Base-by-base conservation (phyloP, 1,140 invertebrate genomes). In the Musca domestica region DNA sequence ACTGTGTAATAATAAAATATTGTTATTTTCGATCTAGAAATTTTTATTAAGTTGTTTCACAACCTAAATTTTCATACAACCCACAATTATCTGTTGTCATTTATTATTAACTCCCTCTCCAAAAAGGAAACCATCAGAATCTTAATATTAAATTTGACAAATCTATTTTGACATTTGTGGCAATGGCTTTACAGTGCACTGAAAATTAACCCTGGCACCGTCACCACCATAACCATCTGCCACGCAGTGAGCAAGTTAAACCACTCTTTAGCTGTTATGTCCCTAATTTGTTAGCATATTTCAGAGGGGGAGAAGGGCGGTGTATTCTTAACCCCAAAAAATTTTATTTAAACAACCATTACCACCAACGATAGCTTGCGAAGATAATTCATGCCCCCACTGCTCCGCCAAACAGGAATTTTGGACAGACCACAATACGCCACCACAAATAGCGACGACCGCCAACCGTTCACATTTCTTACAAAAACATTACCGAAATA, bases 121-220 rank as follows among this genome's bases (percentile, higher is more conserved):
- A 61, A 61, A n/a, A n/a, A n/a, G n/a, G n/a, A n/a, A 23, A 6
- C 17, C 27, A 34, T 34, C 34, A 5, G 27, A 7, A 61, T 27
- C 56, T 61, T 64, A 64, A 64, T 64, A 64, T 47, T n/a, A 49
- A 68, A 65, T 64, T 65, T 68, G 61, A 49, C 61, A 68, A 68
- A 68, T 54, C 49, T 68, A 63, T 68, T 68, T 54, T 68, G 67
- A 65, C 67, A 68, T 63, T 51, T 58, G 58, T 34, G 20, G n/a
- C 41, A 19, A 61, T 27, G 34, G 56, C 34, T 34, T 10, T 2
- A 19, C 4, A 10, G 48, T 9, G 20, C 19, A 51, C n/a, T 20
- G 17, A 51, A 17, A 51, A 17, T 20, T 22, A 17, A 51, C 17
- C 4, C 4, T 20, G 20, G 4, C 48, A 41, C 34, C 34, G 12